Percentiles rank a stretch among this genome's conserved stretches.
These are phyloP conservation scores for Sapajus apella DNA, from an alignment of 2,113 vertebrate species.

Conservation along the genomic window DNA sequence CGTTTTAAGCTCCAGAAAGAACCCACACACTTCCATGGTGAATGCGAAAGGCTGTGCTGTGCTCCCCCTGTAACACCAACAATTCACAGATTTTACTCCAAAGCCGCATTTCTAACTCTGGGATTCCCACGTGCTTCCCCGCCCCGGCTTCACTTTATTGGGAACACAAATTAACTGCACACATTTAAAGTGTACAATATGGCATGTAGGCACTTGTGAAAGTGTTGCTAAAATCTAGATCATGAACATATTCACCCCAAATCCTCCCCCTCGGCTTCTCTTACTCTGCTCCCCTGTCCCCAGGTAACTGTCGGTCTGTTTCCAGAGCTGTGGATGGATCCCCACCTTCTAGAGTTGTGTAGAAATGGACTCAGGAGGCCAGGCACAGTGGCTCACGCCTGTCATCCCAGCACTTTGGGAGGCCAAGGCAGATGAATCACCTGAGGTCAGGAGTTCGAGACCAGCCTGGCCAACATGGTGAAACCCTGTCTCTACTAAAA, in stretches of 20 bases:
- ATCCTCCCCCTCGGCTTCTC: neutral
- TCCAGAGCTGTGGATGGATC: fast-evolving
- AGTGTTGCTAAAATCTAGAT: neutral
- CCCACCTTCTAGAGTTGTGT: neutral
- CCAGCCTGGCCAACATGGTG: neutral
- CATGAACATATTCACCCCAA: fast-evolving
- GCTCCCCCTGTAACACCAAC: too few relatives aligned
- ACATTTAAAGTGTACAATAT: neutral
- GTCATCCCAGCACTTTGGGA: neutral
- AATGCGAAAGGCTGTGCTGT: fast-evolving
- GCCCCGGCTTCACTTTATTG: too few relatives aligned
- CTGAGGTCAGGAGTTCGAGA: neutral
- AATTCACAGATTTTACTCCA: neutral
- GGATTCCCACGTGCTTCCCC: too few relatives aligned
- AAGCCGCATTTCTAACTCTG: neutral
- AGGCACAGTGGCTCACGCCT: neutral
- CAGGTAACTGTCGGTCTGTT: neutral
- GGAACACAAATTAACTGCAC: neutral
- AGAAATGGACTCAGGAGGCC: too few relatives aligned
- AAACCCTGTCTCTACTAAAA: neutral
- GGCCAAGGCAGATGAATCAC: neutral
- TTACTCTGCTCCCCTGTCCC: fast-evolving
- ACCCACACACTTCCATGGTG: neutral
- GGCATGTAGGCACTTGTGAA: fast-evolving
- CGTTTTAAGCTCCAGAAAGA: neutral